Conservation (phyloP, 2,113 vertebrate species). For the Anhinga anhinga region DNA sequence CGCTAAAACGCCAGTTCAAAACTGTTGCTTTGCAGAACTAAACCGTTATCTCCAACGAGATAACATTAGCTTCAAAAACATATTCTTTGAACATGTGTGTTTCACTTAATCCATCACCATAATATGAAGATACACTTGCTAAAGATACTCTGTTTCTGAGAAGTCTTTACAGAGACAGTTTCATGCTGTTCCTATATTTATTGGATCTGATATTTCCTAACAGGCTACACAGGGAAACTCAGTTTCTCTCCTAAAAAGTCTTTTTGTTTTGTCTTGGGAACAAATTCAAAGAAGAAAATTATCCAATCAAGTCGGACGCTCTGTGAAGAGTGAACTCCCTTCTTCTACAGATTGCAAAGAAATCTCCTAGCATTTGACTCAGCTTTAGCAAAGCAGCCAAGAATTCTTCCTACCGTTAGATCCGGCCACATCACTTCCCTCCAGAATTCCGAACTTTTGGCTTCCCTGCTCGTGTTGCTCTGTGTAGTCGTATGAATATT, state of each 20-base stretch:
- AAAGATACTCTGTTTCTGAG: conserved; percentile 51
- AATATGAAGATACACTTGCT: conserved; percentile 51
- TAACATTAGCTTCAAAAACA: conserved; percentile 18
- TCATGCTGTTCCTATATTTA: neutral
- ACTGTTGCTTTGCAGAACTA: conserved; percentile 46
- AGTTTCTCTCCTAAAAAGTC: conserved; percentile 8
- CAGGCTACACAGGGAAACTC: neutral
- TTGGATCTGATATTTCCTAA: neutral
- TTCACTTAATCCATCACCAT: conserved; percentile 7
- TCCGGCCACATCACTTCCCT: neutral
- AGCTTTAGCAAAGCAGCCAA: neutral
- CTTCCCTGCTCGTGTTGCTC: conserved; percentile 37
- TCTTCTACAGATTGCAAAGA: neutral
- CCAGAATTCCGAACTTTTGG: neutral
- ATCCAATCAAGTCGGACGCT: neutral
- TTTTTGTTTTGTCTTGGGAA: conserved; percentile 19
- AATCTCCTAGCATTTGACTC: neutral
- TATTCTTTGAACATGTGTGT: conserved; percentile 6
- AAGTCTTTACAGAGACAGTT: conserved; percentile 58
- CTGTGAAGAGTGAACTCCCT: neutral
- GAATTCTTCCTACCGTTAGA: neutral
- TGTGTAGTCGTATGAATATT: conserved; percentile 51
- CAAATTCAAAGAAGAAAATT: neutral
- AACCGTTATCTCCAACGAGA: conserved; percentile 1
- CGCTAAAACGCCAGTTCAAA: neutral